Base-by-base conservation (phyloP, 2,113 vertebrate species). In the Mionectes macconnelli region DNA sequence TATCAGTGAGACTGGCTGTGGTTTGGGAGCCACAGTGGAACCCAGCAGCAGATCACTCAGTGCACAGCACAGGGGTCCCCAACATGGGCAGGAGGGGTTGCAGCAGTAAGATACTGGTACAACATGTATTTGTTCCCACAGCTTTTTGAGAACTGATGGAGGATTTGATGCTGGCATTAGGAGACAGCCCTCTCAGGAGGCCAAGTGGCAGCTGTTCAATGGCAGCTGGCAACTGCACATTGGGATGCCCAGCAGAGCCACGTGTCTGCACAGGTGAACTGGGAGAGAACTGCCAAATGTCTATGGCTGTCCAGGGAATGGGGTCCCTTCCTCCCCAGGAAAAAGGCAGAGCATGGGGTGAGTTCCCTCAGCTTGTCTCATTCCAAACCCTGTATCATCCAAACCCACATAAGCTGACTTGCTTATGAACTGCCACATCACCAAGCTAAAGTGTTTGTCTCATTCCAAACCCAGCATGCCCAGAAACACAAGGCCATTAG, bases 401-500 rank as follows among this genome's bases (percentile, higher is more conserved):
- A 45, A 45, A 45, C 44, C 44, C 44, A 21, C 44, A 45, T 45
- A 45, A 45, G 19, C 44, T 45, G 44, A 45, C 44, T 45, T 45
- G 44, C 44, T 45, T 45, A 45, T 45, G 44, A 45, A 45, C 44
- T 45, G 19, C 19, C 44, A 45, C 44, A 45, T 45, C 44, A 45
- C 44, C 44, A 45, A 45, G 44, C 44, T 45, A 45, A 45, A 21
- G 19, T 20, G 47, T 75, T 94, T 72, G 3, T 76, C 68, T 95
- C 28, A 3, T 49, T 31, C 52, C 53, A 40, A 53, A 53, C 30
- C 18, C 59, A 82, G 82, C 7, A 2, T 24, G 67, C 62, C 78
- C 39, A 62, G 91, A 45, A 63, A 90, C 74, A 55, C 4, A 2
- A 80, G 88, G 93, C 96, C 94, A 92, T 96, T 96, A 97, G 75